Percentiles rank a stretch among this genome's conserved stretches.
phyloP scores from a whole-genome alignment of 2,797 vertebrate species.

The Glossophaga mutica region DNA sequence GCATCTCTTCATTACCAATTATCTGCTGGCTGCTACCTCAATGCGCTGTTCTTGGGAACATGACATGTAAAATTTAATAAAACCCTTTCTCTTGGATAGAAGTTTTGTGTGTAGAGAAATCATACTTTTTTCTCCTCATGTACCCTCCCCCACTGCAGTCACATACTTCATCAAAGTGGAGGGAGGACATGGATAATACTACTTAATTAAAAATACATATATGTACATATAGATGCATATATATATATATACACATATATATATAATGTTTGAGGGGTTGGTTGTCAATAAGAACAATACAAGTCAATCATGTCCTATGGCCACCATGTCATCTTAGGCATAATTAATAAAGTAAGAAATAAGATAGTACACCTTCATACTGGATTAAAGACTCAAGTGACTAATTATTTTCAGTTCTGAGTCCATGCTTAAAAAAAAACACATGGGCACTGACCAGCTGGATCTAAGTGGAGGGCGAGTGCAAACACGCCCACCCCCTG shows the following conservation, averaged over 20 bases:
- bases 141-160: neutral
- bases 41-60: neutral
- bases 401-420: neutral
- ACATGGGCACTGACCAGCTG: accelerated
- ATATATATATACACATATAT: no score
- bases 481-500: neutral
- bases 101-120: neutral
- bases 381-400: neutral
- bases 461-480: neutral
- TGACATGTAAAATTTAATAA: neutral
- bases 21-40: neutral
- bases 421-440: neutral
- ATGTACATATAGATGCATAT: no score
- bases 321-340: neutral
- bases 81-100: neutral
- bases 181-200: neutral
- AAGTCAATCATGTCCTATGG: neutral
- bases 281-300: neutral
- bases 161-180: neutral
- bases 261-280: neutral
- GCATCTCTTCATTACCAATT: neutral
- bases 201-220: neutral
- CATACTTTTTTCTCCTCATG: neutral
- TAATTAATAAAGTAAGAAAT: neutral
- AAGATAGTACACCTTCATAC: neutral